phyloP scores from a whole-genome alignment of 2,888 invertebrate species.

The Rhimphoctona megacephalus region DNA sequence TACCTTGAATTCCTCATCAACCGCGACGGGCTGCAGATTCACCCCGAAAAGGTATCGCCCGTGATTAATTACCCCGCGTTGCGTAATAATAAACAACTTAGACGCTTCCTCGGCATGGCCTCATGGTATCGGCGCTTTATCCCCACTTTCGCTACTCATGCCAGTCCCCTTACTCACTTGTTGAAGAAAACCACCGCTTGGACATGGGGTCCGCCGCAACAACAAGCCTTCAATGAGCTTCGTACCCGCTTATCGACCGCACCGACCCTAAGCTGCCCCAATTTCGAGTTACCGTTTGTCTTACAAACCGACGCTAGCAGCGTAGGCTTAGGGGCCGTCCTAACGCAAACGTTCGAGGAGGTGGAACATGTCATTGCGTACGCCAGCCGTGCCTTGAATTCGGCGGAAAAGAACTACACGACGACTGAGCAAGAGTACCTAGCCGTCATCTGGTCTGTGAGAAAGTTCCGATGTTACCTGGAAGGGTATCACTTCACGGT shows the following conservation, averaged over 20 bases:
- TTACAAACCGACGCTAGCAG: slow-evolving; percentile 67
- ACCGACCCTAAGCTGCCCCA: slow-evolving; percentile 64
- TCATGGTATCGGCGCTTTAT: slow-evolving; percentile 56
- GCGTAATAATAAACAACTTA: slow-evolving; percentile 14
- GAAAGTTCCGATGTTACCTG: slow-evolving; percentile 63
- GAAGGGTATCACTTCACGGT: slow-evolving; percentile 68
- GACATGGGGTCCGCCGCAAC: slow-evolving; percentile 45
- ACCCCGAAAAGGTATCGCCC: slow-evolving; percentile 19
- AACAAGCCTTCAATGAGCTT: slow-evolving; percentile 44
- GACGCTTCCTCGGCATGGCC: slow-evolving; percentile 26
- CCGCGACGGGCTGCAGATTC: neutral
- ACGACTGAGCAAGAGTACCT: slow-evolving; percentile 61
- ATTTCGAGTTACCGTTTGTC: too few species aligned
- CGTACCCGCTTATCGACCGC: slow-evolving; percentile 48
- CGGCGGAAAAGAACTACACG: slow-evolving; percentile 50
- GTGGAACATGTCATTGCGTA: slow-evolving; percentile 59
- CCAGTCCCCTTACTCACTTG: slow-evolving; percentile 4
- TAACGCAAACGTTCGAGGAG: slow-evolving; percentile 56
- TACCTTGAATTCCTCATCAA: slow-evolving; percentile 43
- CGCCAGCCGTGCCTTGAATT: slow-evolving; percentile 6
- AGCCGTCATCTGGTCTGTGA: slow-evolving; percentile 56
- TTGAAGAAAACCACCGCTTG: slow-evolving; percentile 34
- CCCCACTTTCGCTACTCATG: slow-evolving; percentile 13
- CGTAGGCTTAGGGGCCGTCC: slow-evolving; percentile 61
- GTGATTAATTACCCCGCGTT: slow-evolving; percentile 10